A percentile compares a stretch with the other conserved stretches of the same genome.
Conservation (phyloP, 2,113 vertebrate species). For the Hipposideros armiger region DNA sequence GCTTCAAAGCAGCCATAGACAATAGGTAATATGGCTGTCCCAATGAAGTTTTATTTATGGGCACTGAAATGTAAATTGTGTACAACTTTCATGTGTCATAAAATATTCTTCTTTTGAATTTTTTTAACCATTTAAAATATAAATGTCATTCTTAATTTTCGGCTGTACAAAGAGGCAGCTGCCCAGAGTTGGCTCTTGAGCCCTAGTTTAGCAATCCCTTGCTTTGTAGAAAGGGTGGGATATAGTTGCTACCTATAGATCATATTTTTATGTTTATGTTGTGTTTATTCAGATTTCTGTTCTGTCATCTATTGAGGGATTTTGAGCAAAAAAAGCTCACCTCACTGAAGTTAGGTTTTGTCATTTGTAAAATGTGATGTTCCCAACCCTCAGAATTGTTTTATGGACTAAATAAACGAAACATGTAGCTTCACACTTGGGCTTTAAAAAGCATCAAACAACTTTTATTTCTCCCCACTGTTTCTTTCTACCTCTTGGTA, state of each 20-base stretch:
- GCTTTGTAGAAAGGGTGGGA: not conserved
- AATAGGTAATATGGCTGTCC: not conserved
- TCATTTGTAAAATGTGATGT: constrained; percentile 36
- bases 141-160: not conserved
- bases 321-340: not conserved
- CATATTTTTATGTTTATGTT: constrained; percentile 16
- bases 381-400: not conserved
- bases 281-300: not conserved
- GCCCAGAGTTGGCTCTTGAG: not conserved
- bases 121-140: constrained; percentile 26
- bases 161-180: not conserved
- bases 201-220: not conserved
- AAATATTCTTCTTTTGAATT: not conserved
- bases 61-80: constrained; percentile 42
- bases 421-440: not conserved
- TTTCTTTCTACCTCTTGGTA: constrained; percentile 16
- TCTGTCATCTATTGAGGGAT: not conserved
- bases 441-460: not conserved
- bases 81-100: not conserved
- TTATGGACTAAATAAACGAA: constrained; percentile 26
- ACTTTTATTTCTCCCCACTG: not conserved
- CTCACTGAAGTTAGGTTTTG: not conserved
- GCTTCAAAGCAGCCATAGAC: not conserved
- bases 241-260: not conserved
- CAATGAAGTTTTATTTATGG: not conserved